Percentiles rank a stretch among this genome's conserved stretches.
Evolutionary conservation across 2,888 invertebrate genomes (phyloP).

Genomic region (Leucania comma): DNA sequence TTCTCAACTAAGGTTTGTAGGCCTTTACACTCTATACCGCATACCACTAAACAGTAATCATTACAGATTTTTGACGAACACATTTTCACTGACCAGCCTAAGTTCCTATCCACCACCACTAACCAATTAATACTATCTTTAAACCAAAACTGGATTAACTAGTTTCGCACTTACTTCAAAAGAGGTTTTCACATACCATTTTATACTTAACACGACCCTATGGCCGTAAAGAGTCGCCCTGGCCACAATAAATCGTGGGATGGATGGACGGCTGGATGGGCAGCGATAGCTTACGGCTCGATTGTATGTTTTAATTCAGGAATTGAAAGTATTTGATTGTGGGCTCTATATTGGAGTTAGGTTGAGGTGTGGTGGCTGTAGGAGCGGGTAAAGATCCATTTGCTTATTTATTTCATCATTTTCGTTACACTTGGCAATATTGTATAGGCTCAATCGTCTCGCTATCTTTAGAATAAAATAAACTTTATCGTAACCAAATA

Average conservation of each 20-base stretch:
- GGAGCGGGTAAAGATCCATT: slow-evolving; percentile 1
- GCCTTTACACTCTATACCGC: too few species aligned
- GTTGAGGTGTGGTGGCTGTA: slow-evolving; percentile 18
- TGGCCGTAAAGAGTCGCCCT: slow-evolving; percentile 50
- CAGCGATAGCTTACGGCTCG: slow-evolving; percentile 50
- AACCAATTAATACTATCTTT: slow-evolving; percentile 26
- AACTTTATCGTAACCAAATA: too few species aligned
- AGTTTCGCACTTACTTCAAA: slow-evolving; percentile 58
- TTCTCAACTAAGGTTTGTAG: too few species aligned
- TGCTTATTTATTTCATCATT: too few species aligned
- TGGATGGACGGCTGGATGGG: slow-evolving; percentile 35
- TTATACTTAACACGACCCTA: slow-evolving; percentile 47
- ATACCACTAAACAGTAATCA: too few species aligned
- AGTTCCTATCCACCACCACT: neutral
- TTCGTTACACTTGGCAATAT: too few species aligned
- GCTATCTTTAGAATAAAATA: too few species aligned
- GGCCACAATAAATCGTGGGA: slow-evolving; percentile 54
- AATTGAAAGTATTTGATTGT: slow-evolving; percentile 63
- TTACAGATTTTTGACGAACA: neutral
- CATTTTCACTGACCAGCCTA: neutral
- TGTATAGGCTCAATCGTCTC: too few species aligned
- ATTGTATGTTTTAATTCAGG: slow-evolving; percentile 66
- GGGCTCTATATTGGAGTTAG: slow-evolving; percentile 26
- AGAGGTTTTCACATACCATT: slow-evolving; percentile 37
- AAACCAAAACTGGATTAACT: slow-evolving; percentile 33